Percentiles rank a stretch among this genome's conserved stretches.
These are phyloP conservation scores for Nipponacmea schrenckii DNA, from an alignment of 2,888 invertebrate genomes.

Conservation along the genomic window DNA sequence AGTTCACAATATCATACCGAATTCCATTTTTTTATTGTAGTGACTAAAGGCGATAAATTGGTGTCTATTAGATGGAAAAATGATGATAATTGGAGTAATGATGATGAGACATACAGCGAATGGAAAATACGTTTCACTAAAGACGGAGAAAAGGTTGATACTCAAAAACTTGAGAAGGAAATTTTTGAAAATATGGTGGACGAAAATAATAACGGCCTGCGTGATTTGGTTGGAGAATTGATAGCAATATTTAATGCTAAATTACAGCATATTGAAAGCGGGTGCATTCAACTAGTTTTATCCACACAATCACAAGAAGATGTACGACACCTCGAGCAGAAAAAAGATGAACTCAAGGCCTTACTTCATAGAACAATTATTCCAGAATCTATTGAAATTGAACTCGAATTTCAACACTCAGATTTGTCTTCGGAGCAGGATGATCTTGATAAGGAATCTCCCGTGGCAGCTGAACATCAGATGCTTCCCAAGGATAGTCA, in stretches of 20 bases:
- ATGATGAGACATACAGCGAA: neutral
- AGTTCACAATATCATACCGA: no score
- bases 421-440: no score
- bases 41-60: no score
- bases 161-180: neutral
- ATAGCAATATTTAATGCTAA: neutral
- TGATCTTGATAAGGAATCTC: no score
- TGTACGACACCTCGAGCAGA: neutral
- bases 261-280: neutral
- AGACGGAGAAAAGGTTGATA: neutral
- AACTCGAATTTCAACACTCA: no score
- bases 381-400: no score
- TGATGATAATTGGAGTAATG: no score
- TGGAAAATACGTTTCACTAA: neutral
- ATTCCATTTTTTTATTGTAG: no score
- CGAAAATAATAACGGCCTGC: neutral
- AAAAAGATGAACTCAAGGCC: neutral
- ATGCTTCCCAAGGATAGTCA: no score
- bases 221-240: neutral
- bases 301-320: neutral
- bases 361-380: neutral
- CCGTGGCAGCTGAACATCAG: no score
- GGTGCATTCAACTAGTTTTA: neutral
- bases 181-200: neutral
- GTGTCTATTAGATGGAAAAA: no score